A percentile compares a stretch with the other conserved stretches of the same genome.
phyloP scores from a whole-genome alignment of 2,113 vertebrate genomes.

The Sebastes schlegelii region DNA sequence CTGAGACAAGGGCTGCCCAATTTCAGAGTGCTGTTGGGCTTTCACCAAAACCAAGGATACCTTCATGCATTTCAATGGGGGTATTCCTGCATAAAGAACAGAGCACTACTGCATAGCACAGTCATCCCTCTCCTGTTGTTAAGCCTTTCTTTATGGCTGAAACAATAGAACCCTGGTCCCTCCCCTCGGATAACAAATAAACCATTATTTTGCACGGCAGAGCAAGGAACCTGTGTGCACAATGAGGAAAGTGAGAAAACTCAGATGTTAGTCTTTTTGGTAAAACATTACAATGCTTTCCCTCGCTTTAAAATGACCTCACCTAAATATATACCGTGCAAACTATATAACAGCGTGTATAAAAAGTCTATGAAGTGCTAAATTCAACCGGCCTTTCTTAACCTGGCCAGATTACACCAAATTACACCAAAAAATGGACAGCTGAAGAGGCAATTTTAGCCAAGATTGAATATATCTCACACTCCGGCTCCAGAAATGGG shows the following conservation, averaged over 20 bases:
- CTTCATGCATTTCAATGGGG: conserved; percentile 83
- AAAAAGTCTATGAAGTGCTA: conserved; percentile 28
- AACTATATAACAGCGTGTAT: not conserved
- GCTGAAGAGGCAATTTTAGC: conserved; percentile 41
- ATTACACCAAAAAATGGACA: conserved; percentile 28
- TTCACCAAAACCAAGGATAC: conserved; percentile 75
- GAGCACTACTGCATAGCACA: conserved; percentile 61
- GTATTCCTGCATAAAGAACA: conserved; percentile 75
- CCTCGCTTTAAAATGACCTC: not conserved
- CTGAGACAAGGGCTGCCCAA: conserved; percentile 71
- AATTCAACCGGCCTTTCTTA: conserved; percentile 28
- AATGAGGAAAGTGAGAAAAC: conserved; percentile 28
- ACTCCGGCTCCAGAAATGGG: conserved; percentile 28
- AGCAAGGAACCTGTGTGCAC: conserved; percentile 33
- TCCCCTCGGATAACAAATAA: conserved; percentile 77
- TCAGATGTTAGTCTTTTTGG: conserved; percentile 16
- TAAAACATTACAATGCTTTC: not conserved
- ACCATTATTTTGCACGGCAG: conserved; percentile 66
- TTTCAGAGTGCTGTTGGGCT: conserved; percentile 66
- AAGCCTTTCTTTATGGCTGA: conserved; percentile 72
- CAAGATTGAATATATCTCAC: conserved; percentile 52
- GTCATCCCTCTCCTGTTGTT: conserved; percentile 77
- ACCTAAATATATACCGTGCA: not conserved
- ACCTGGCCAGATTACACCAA: conserved; percentile 45
- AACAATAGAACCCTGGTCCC: conserved; percentile 74